phyloP scores from a whole-genome alignment of 2,888 invertebrate genomes.

The Dermolepida albohirtum region DNA sequence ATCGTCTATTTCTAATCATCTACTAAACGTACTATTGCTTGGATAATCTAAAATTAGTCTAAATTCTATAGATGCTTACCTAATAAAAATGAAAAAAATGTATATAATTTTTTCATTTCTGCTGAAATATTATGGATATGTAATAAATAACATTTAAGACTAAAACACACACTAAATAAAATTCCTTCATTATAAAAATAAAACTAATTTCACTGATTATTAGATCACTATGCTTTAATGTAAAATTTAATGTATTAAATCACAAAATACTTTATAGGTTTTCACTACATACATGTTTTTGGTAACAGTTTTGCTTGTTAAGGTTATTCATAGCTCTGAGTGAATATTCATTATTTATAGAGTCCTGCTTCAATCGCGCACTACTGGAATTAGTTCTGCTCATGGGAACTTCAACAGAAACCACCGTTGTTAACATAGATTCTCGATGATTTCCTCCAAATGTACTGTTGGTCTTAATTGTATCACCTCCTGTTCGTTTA shows the following conservation, averaged over 20 bases:
- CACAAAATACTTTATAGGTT: constrained; percentile 53
- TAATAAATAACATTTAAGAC: no score
- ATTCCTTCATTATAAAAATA: constrained; percentile 10
- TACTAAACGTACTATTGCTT: no score
- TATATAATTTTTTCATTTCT: no score
- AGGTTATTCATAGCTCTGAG: constrained; percentile 53
- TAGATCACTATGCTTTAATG: background rate
- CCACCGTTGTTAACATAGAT: constrained; percentile 63
- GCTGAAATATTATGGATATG: no score
- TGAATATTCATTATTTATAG: constrained; percentile 55
- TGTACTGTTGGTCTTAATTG: constrained; percentile 52
- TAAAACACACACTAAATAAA: no score
- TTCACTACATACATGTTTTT: constrained; percentile 54
- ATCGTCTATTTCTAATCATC: no score
- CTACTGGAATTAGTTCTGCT: constrained; percentile 56
- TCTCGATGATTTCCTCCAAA: constrained; percentile 55
- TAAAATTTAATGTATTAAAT: background rate
- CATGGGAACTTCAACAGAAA: constrained; percentile 61
- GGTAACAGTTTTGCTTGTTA: constrained; percentile 54
- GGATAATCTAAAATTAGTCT: no score
- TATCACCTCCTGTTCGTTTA: constrained; percentile 53
- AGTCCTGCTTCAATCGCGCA: constrained; percentile 54
- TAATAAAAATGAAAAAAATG: no score
- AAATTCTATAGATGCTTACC: no score
- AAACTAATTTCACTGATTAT: background rate